Evolutionary conservation across 1,140 invertebrate genomes (phyloP).

Genomic region (Hesperophylax magnus): DNA sequence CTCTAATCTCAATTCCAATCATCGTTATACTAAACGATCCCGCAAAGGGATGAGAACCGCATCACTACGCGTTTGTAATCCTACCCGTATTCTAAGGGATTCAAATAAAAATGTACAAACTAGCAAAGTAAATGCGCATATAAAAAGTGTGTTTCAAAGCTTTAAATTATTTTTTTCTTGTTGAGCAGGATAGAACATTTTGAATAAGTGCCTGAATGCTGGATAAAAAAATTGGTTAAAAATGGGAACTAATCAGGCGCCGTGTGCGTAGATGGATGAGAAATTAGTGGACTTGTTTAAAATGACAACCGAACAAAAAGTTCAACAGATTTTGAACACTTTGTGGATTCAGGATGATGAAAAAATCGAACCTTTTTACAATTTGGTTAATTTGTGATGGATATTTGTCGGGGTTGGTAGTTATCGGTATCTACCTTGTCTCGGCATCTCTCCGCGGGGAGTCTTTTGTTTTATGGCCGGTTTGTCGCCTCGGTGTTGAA

Average conservation of each 20-base stretch:
- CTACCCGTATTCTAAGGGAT: too few species aligned
- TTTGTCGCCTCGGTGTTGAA: constrained; percentile 42
- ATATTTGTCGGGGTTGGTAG: too few species aligned
- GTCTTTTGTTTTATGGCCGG: constrained; percentile 50
- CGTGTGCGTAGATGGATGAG: background rate
- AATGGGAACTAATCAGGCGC: constrained; percentile 32
- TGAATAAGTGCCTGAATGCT: background rate
- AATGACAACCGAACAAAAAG: background rate
- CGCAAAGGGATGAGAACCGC: too few species aligned
- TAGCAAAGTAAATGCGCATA: too few species aligned
- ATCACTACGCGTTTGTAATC: background rate
- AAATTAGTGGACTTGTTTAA: background rate
- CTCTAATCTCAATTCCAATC: background rate
- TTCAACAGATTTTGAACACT: background rate
- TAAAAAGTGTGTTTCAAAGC: too few species aligned
- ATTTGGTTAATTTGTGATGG: too few species aligned
- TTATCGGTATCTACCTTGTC: constrained; percentile 12
- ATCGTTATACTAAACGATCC: background rate
- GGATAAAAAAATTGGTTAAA: background rate
- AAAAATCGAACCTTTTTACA: too few species aligned
- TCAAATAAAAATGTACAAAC: too few species aligned
- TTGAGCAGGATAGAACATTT: background rate
- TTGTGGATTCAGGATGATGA: too few species aligned
- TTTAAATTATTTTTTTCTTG: too few species aligned
- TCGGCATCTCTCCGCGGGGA: constrained; percentile 43